These are phyloP conservation scores for Anolis carolinensis DNA, from an alignment of 2,113 vertebrate species.

Conservation along the genomic window DNA sequence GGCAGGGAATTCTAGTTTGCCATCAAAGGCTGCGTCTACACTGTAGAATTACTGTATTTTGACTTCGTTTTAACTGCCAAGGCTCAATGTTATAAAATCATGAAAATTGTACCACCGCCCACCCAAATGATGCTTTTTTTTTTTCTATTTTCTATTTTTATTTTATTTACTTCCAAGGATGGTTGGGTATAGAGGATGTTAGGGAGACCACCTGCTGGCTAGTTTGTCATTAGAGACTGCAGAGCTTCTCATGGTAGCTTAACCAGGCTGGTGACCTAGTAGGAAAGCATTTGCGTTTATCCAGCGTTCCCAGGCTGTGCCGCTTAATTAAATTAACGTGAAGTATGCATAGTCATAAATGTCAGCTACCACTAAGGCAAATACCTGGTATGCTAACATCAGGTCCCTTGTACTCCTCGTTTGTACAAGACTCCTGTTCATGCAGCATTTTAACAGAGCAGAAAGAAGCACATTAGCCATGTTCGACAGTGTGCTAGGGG, in stretches of 20 bases:
- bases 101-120: neutral
- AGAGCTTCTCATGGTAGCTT: neutral
- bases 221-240: neutral
- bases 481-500: too few species aligned
- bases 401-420: neutral
- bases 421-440: neutral
- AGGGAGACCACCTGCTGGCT: too few species aligned
- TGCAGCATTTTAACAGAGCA: neutral
- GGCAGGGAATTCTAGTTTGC: too few species aligned
- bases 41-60: too few species aligned
- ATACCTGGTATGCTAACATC: neutral
- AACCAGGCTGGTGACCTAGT: neutral
- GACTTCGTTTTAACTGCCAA: too few species aligned
- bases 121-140: neutral
- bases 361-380: neutral
- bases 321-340: too few species aligned
- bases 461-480: neutral
- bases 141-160: too few species aligned
- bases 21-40: too few species aligned
- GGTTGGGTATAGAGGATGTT: neutral
- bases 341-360: too few species aligned
- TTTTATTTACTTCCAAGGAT: neutral
- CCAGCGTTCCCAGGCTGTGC: neutral
- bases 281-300: neutral
- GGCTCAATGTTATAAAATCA: too few species aligned